Evolutionary conservation across 2,888 invertebrate genomes (phyloP), one percentile per base, ranked within the genome.

Genomic region (Ochropacha duplaris): DNA sequence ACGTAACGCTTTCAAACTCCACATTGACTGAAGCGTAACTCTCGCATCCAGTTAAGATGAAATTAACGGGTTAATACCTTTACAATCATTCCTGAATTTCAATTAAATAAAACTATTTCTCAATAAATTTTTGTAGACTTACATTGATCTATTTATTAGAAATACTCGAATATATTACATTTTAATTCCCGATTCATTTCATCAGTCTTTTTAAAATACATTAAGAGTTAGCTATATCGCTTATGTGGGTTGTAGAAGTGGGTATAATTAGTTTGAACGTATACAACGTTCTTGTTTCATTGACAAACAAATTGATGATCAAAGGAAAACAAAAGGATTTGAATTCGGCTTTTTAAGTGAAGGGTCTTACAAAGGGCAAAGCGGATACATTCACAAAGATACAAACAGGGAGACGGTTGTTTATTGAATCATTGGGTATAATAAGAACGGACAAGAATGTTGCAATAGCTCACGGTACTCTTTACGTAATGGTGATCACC

Each of bases 231-330:
- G n/a, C n/a, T n/a, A n/a, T n/a, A n/a, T n/a, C n/a, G n/a, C n/a
- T n/a, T n/a, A n/a, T n/a, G n/a, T n/a, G n/a, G n/a, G n/a, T n/a
- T 24, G 5, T 24, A 24, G 3, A 24, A 5, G 24, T 24, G 24
- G 5, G 24, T 24, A 24, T 4, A 24, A 31, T 12, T 1, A 6
- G 4, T 12, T n/a, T 28, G 16, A 34, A 31, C 22, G 11, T 31
- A 52, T 4, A 24, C 19, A 4, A 11, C 1, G 31, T 31, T 31
- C 52, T 28, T 22, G 5, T 31, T 31, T 22, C 52, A 6, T 12
- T 52, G 34, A 31, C 52, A 52, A 52, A 52, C 31, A 52, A 52
- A 52, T 52, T 31, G 31, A 31, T 52, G 16, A 34, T 52, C 34
- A 52, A 52, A 52, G 31, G 31, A 31, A 34, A 34, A 52, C 31